Conservation (phyloP, 1,140 invertebrate genomes). For the Papilio aristodemus region DNA sequence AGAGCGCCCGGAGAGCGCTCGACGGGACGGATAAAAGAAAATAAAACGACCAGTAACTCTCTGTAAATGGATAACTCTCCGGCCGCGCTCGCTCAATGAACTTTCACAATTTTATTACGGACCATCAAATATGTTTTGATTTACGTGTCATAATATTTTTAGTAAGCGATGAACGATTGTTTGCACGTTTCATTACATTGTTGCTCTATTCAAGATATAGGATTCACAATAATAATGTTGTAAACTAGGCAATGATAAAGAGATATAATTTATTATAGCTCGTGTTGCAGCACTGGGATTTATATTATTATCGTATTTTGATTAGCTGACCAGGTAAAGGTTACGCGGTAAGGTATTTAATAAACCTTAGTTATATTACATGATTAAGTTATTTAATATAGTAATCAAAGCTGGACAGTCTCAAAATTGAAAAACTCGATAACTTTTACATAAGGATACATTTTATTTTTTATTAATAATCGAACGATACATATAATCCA, state of each 20-base stretch:
- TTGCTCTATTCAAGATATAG: not conserved
- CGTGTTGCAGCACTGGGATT: not conserved
- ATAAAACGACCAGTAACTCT: conserved; percentile 75
- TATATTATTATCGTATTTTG: no score
- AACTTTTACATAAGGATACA: no score
- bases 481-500: not conserved
- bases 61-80: conserved; percentile 75
- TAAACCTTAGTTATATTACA: no score
- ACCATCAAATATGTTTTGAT: conserved; percentile 35
- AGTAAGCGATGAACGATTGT: conserved; percentile 9
- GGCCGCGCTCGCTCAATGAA: conserved; percentile 67
- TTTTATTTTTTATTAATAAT: not conserved
- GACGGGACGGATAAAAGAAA: conserved; percentile 71
- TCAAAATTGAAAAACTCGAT: no score
- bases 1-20: conserved; percentile 63
- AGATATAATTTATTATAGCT: not conserved
- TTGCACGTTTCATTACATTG: conserved; percentile 4
- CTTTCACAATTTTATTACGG: conserved; percentile 55
- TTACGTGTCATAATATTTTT: conserved; percentile 28
- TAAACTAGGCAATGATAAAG: not conserved
- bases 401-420: no score
- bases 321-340: no score
- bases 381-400: no score
- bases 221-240: not conserved
- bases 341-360: no score